These are phyloP conservation scores for Chironomus tentans DNA, from an alignment of 2,888 invertebrate species.

Conservation along the genomic window DNA sequence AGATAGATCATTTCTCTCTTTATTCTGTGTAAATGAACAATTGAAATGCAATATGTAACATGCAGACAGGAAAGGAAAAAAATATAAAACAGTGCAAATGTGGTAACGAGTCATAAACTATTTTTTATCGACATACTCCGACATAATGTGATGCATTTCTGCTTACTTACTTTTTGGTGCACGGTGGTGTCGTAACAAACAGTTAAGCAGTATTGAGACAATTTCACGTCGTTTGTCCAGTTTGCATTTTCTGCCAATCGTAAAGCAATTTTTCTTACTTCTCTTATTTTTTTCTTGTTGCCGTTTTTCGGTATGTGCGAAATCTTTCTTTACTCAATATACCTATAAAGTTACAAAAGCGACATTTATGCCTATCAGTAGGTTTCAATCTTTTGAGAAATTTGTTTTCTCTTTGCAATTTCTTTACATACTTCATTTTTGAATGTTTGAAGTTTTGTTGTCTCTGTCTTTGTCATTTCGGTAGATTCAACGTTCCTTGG, in stretches of 20 bases:
- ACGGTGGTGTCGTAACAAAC: neutral
- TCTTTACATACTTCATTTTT: neutral
- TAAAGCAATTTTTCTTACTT: neutral
- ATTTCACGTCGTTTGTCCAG: neutral
- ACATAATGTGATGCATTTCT: constrained; percentile 9
- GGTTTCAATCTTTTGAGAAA: neutral
- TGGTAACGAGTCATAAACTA: constrained; percentile 3
- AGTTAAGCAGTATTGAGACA: neutral
- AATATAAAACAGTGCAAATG: neutral
- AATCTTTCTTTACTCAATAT: neutral
- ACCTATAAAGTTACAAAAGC: neutral
- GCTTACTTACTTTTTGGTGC: neutral
- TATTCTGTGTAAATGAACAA: neutral
- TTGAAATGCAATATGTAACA: neutral
- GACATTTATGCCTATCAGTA: constrained; percentile 21
- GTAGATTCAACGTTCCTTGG: neutral
- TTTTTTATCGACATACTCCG: constrained; percentile 3
- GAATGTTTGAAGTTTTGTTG: neutral
- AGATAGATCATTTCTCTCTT: neutral
- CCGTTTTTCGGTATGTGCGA: neutral
- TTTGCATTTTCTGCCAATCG: neutral
- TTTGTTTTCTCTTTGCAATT: neutral
- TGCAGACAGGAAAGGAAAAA: neutral
- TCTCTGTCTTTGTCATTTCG: neutral
- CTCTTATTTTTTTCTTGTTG: neutral